Evolutionary conservation across 2,888 invertebrate genomes (phyloP).

Genomic region (Pheosia tremula): DNA sequence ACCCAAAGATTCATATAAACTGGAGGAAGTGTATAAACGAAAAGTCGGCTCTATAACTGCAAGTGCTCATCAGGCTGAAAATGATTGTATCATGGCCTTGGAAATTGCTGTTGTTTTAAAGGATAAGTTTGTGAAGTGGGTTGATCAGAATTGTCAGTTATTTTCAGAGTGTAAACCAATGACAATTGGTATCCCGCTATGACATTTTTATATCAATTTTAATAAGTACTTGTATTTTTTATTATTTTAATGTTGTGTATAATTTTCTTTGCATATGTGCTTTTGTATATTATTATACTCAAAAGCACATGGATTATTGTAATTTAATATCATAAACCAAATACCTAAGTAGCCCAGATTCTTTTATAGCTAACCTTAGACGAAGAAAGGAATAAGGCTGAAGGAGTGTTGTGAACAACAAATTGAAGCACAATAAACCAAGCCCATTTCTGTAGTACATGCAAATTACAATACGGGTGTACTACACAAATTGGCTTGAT

Average conservation of each 20-base stretch:
- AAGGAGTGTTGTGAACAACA: too few species aligned
- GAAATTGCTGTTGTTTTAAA: conserved; percentile 83
- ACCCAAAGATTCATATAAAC: conserved; percentile 72
- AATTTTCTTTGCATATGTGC: too few species aligned
- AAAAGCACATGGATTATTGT: too few species aligned
- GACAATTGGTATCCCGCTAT: conserved; percentile 58
- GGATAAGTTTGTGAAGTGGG: conserved; percentile 84
- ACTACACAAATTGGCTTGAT: too few species aligned
- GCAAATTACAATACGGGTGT: too few species aligned
- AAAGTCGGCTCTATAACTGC: conserved; percentile 69
- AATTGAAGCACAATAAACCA: too few species aligned
- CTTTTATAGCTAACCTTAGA: too few species aligned
- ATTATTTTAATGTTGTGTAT: conserved; percentile 1
- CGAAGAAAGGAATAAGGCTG: too few species aligned
- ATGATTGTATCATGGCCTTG: conserved; percentile 86
- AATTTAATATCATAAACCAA: too few species aligned
- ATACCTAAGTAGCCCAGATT: too few species aligned
- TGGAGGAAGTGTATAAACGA: conserved; percentile 83
- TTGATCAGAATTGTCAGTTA: conserved; percentile 53
- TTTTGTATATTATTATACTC: too few species aligned
- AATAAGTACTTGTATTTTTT: conserved; percentile 11
- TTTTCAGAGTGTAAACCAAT: conserved; percentile 64
- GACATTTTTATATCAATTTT: conserved; percentile 15
- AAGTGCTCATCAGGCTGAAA: conserved; percentile 87
- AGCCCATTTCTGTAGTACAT: too few species aligned